Base-by-base conservation (phyloP, 2,888 invertebrate species). In the Melanophora roralis region DNA sequence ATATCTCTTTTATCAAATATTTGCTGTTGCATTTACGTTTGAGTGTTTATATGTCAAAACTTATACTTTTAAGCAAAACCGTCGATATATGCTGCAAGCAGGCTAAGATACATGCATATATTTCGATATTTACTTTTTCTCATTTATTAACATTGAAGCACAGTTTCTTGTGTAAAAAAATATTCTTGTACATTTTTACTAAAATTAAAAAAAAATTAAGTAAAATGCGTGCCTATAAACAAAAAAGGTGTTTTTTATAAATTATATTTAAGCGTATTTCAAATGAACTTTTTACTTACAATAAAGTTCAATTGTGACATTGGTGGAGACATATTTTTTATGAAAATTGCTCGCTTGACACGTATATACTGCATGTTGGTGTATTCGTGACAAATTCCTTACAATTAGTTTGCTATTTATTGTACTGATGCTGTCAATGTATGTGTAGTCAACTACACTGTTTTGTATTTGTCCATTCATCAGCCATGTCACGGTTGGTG, bases 401-500 rank as follows among this genome's bases (percentile, higher is more conserved):
- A 93, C 91, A 84, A 92, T 88, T 84, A 94, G 90, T 85, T 92
- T 93, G 89, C 92, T 93, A 84, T 92, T 92, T 85, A 92, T 91
- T 82, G 92, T 91, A 77, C 87, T 86, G 19, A 76, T 76, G 40
- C 76, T 76, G 34, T 80, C 76, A 73, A 89, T 89, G 83, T 89
- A 89, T 73, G 89, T 87, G 82, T 87, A 89, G 83, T 90, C 90
- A 81, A 89, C 89, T 77, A 89, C 87, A 83, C 89, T 90, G 76
- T 90, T 87, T 86, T 91, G 86, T 82, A 89, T 86, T 86, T 90
- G 85, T 82, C 91, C 93, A 85, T 94, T 94, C 82, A 94, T 91
- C 93, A 94, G 95, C 95, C 95, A 95, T 84, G 93, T 93, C 78
- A 95, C 93, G 75, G 91, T 91, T 12, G 95, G 95, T 69, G 92